Percentiles rank a stretch among this genome's conserved stretches.
These are phyloP conservation scores for Drosophila mayri DNA, from an alignment of 1,140 invertebrate genomes.

Conservation along the genomic window DNA sequence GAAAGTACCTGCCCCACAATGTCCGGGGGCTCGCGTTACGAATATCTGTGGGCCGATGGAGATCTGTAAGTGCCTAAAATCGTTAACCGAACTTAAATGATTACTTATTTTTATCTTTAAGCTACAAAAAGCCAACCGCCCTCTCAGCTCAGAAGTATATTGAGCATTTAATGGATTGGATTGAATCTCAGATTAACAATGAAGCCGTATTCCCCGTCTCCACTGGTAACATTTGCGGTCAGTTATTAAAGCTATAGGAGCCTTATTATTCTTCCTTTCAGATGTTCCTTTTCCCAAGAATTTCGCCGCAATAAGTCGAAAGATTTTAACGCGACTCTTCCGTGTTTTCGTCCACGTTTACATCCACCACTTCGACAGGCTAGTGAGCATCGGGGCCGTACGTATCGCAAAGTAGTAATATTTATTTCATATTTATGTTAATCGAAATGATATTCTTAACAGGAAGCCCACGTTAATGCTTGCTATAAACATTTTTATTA, in stretches of 20 bases:
- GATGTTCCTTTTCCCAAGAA: constrained; percentile 47
- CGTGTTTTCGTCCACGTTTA: constrained; percentile 43
- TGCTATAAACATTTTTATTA: constrained; percentile 99
- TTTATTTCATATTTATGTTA: neutral
- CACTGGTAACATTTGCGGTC: constrained; percentile 72
- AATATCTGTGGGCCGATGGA: constrained; percentile 97
- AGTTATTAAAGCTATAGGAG: neutral
- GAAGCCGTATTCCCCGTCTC: constrained; percentile 94
- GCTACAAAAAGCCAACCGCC: constrained; percentile 95
- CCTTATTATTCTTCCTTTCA: constrained; percentile 2
- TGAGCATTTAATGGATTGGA: constrained; percentile 96
- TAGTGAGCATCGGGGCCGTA: constrained; percentile 40
- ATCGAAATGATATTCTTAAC: constrained; percentile 35
- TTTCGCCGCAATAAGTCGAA: constrained; percentile 31
- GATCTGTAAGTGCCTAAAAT: constrained; percentile 82
- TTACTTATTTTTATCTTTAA: constrained; percentile 9
- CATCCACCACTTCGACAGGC: constrained; percentile 35
- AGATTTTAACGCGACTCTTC: constrained; percentile 41
- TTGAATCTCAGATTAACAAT: constrained; percentile 97
- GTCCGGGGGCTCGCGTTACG: constrained; percentile 95
- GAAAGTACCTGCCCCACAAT: constrained; percentile 95
- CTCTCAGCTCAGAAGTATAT: constrained; percentile 96
- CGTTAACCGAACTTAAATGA: too few species aligned
- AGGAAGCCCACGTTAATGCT: constrained; percentile 98
- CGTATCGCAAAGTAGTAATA: neutral